Evolutionary conservation across 2,888 invertebrate species (phyloP).

Genomic region (Neoitamus cyanurus): DNA sequence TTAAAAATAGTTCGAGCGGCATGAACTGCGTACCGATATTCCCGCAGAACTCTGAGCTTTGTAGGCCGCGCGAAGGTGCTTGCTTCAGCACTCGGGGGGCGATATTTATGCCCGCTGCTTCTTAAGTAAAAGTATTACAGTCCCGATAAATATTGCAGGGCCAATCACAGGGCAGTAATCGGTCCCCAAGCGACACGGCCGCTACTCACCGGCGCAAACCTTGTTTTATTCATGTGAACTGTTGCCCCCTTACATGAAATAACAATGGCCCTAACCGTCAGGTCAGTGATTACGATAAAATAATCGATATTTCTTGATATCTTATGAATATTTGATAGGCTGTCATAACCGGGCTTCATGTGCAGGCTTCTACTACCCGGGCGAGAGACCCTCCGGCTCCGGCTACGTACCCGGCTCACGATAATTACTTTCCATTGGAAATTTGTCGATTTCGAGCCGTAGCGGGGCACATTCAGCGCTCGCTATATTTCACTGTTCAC

Average conservation of each 20-base stretch:
- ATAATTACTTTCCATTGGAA: neutral
- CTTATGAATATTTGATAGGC: constrained; percentile 8
- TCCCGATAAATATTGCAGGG: neutral
- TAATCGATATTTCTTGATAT: constrained; percentile 11
- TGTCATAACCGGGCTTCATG: neutral
- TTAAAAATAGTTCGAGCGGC: neutral
- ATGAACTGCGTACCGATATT: neutral
- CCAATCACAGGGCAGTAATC: neutral
- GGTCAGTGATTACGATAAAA: neutral
- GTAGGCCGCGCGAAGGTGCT: neutral
- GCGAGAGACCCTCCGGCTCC: neutral
- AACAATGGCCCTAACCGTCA: neutral
- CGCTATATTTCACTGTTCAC: neutral
- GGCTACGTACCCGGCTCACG: neutral
- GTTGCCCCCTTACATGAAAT: neutral
- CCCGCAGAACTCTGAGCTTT: neutral
- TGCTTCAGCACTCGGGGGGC: neutral
- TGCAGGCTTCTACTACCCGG: neutral
- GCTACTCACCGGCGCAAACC: neutral
- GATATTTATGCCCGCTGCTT: neutral
- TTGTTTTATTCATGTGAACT: neutral
- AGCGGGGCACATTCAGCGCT: neutral
- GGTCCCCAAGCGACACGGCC: neutral
- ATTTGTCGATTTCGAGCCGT: neutral
- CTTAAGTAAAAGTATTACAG: neutral